Percentiles rank a stretch among this genome's conserved stretches.
phyloP scores from a whole-genome alignment of 2,797 vertebrate genomes.

The Remorina albescens region DNA sequence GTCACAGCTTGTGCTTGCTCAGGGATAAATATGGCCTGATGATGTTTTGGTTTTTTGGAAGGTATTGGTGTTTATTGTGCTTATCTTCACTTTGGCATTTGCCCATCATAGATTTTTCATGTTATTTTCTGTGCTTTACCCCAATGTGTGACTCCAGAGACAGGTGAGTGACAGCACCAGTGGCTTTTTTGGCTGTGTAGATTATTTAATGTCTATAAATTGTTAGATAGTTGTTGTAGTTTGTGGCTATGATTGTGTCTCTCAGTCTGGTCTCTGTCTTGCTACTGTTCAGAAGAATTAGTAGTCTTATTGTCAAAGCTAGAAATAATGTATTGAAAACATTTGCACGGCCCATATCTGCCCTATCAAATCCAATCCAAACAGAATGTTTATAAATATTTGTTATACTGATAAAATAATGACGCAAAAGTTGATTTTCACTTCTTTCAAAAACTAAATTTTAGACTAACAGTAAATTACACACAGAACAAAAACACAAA shows the following conservation, averaged over 20 bases:
- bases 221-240: constrained; percentile 10
- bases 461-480: not conserved
- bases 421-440: not conserved
- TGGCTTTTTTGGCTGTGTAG: constrained; percentile 6
- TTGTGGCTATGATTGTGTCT: constrained; percentile 26
- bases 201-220: constrained; percentile 9
- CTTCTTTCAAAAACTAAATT: not conserved
- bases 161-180: constrained; percentile 67
- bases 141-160: constrained; percentile 64
- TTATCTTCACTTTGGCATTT: constrained; percentile 38
- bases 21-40: constrained; percentile 52
- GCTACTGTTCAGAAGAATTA: not conserved
- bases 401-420: constrained; percentile 8
- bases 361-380: constrained; percentile 1
- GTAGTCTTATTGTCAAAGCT: not conserved
- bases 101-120: constrained; percentile 44
- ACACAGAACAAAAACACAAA: too few relatives aligned
- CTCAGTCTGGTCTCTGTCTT: constrained; percentile 7
- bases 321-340: not conserved
- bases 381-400: constrained; percentile 4
- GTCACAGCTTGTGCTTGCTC: constrained; percentile 53
- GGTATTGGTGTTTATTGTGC: constrained; percentile 38
- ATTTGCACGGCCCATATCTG: constrained; percentile 8
- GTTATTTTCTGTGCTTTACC: constrained; percentile 63
- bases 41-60: constrained; percentile 51